Evolutionary conservation across 2,888 invertebrate genomes (phyloP).

Genomic region (Acleris holmiana): DNA sequence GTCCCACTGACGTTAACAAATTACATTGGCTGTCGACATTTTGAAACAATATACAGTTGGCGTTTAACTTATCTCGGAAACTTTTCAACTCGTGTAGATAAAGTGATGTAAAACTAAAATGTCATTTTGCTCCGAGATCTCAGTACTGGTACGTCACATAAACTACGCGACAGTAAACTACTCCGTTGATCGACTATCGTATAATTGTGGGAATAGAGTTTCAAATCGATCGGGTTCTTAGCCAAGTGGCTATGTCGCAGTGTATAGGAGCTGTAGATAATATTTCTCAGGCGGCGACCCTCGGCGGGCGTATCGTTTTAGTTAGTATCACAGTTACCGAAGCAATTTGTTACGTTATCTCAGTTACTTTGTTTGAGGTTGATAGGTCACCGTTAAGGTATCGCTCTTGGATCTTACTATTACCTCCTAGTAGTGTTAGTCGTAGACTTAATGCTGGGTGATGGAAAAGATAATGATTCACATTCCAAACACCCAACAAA

Average conservation of each 20-base stretch:
- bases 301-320: conserved; percentile 65
- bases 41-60: conserved; percentile 82
- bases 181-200: conserved; percentile 2
- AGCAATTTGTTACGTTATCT: conserved; percentile 81
- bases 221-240: conserved; percentile 10
- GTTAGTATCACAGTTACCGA: conserved; percentile 69
- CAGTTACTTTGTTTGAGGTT: conserved; percentile 74
- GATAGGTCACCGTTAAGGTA: conserved; percentile 68
- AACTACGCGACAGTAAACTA: conserved; percentile 38
- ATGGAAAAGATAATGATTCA: conserved; percentile 14
- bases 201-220: conserved; percentile 17
- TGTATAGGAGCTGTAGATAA: conserved; percentile 56
- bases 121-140: conserved; percentile 77
- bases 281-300: conserved; percentile 65
- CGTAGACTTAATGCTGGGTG: conserved; percentile 17
- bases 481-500: conserved; percentile 1
- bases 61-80: conserved; percentile 80
- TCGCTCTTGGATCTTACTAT: conserved; percentile 31
- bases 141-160: conserved; percentile 69
- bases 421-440: conserved; percentile 41
- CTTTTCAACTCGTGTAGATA: conserved; percentile 81
- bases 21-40: conserved; percentile 79
- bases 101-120: conserved; percentile 83
- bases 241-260: conserved; percentile 24
- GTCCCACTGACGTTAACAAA: conserved; percentile 77